A percentile compares a stretch with the other conserved stretches of the same genome.
These are phyloP conservation scores for Poliocrania exsul DNA, from an alignment of 2,797 vertebrate genomes.

Conservation along the genomic window DNA sequence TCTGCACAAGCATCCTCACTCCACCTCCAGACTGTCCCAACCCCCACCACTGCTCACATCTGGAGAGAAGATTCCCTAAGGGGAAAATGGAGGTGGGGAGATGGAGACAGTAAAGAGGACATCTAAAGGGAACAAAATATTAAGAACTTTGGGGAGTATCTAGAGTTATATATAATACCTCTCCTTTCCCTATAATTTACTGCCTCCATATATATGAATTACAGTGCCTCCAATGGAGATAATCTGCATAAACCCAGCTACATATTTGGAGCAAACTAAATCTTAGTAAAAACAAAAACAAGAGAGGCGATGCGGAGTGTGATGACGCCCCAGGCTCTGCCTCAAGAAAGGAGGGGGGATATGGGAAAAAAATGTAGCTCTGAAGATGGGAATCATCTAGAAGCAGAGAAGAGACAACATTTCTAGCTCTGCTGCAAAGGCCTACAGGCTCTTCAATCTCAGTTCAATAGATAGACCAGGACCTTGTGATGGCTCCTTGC, in stretches of 20 bases:
- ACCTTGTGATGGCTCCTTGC: not conserved
- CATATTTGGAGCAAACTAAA: not conserved
- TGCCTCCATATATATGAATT: not conserved
- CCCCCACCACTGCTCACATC: not conserved
- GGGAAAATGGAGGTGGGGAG: not conserved
- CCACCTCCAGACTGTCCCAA: not conserved
- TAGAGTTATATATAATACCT: not conserved
- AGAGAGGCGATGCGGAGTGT: not conserved
- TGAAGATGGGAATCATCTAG: not conserved
- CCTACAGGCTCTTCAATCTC: not conserved
- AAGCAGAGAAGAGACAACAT: not conserved
- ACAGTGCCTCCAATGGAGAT: not conserved
- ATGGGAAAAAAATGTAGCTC: not conserved
- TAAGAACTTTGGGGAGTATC: not conserved
- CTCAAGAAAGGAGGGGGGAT: not conserved
- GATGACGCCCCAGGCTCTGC: constrained; percentile 10
- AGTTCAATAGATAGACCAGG: not conserved
- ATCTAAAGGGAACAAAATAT: not conserved
- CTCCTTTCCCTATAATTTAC: not conserved
- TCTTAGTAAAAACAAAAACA: constrained; percentile 3
- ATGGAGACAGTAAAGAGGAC: not conserved
- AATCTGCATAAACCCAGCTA: not conserved
- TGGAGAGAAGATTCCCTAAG: not conserved
- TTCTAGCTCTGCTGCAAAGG: not conserved
- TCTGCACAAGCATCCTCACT: not conserved